Base-by-base conservation (phyloP, 2,888 invertebrate genomes). In the Bombyx huttoni region DNA sequence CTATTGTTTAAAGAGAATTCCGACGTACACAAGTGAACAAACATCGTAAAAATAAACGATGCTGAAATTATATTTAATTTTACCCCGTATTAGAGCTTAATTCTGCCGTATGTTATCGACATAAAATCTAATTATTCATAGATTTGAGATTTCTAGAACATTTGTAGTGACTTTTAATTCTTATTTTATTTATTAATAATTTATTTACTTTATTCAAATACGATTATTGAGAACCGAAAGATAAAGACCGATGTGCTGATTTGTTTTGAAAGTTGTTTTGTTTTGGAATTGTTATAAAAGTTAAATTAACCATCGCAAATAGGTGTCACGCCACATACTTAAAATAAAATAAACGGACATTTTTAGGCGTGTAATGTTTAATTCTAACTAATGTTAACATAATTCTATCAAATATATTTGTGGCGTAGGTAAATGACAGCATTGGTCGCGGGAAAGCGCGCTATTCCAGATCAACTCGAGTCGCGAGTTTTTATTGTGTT, bases 41-140 rank as follows among this genome's bases (percentile, higher is more conserved):
- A 81, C 84, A 81, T 70, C 70, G 64, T 81, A 68, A 78, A 78
- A 62, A 53, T 12, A 57, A 62, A 70, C 67, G 59, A 63, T 64
- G 59, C 60, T 49, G 67, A 61, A 67, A 60, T 64, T 56, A 61
- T 56, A 58, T 64, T 59, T 62, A 63, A 64, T 63, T 68, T 61
- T 56, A 57, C 56, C 50, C 56, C 50, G 58, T 58, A 55, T 57
- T 62, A 58, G 57, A 66, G 66, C 62, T 68, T 62, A 66, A 60
- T 61, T 63, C 59, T 53, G 61, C 65, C 82, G 84, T 67, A 73
- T 85, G 84, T 60, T 70, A 67, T 64, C 75, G 66, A 81, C 84
- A 73, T 73, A 72, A 51, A 53, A 60, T 64, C 58, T 60, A 65
- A 64, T 67, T 64, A 68, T 70, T 63, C 62, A 62, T 56, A 53